Evolutionary conservation across 2,113 vertebrate genomes (phyloP).

Genomic region (Sylvicapra grimmia): DNA sequence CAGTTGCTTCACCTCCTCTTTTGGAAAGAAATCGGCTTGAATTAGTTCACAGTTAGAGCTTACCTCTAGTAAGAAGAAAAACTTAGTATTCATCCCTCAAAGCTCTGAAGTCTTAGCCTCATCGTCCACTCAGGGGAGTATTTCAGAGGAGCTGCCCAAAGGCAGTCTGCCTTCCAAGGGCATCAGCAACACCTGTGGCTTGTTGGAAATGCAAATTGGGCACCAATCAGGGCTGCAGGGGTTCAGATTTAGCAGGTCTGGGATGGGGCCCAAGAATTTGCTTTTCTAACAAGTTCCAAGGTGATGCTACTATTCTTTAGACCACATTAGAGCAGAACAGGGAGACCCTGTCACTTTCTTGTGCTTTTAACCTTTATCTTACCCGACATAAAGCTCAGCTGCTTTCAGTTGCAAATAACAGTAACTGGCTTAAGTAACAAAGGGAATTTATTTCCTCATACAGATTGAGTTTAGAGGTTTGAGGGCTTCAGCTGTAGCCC

Average conservation of each 20-base stretch:
- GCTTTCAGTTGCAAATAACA: constrained; percentile 27
- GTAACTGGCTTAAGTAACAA: constrained; percentile 26
- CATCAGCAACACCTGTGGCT: background rate
- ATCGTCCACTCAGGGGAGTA: background rate
- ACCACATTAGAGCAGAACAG: background rate
- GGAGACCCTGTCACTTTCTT: background rate
- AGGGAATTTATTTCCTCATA: background rate
- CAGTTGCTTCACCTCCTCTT: background rate
- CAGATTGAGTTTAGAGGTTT: background rate
- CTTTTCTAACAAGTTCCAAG: background rate
- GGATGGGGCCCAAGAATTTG: background rate
- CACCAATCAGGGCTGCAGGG: fast-evolving
- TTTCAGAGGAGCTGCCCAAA: background rate
- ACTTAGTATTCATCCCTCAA: background rate
- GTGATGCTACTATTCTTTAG: background rate
- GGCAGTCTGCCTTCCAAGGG: background rate
- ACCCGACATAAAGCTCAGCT: background rate
- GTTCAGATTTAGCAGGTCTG: background rate
- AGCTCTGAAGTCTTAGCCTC: background rate
- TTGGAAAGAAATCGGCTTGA: background rate
- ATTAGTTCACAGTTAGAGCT: background rate
- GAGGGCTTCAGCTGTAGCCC: background rate
- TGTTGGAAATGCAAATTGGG: background rate
- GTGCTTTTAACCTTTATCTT: background rate
- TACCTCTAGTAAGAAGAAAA: background rate